These are phyloP conservation scores for Drosophila limbata DNA, from an alignment of 2,888 invertebrate genomes.

Conservation along the genomic window DNA sequence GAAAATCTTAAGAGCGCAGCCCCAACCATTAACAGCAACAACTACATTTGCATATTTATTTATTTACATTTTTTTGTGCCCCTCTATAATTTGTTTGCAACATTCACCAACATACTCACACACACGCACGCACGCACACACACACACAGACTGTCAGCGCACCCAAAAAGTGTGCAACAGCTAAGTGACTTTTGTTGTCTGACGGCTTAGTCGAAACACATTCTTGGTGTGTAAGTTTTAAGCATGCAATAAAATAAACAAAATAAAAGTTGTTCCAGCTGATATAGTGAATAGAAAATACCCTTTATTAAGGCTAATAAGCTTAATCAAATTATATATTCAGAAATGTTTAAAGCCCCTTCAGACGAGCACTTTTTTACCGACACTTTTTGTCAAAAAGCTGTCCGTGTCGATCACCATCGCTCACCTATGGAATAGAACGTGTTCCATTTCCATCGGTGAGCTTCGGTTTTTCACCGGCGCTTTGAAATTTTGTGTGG, in stretches of 20 bases:
- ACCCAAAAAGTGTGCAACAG: slow-evolving; percentile 58
- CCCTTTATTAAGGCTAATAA: slow-evolving; percentile 11
- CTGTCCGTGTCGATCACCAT: no score
- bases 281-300: slow-evolving; percentile 11
- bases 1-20: slow-evolving; percentile 44
- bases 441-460: no score
- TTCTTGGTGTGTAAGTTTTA: slow-evolving; percentile 44
- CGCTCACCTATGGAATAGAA: no score
- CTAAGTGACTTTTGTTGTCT: slow-evolving; percentile 74
- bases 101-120: slow-evolving; percentile 32
- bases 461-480: no score
- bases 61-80: slow-evolving; percentile 53
- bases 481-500: no score
- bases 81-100: slow-evolving; percentile 68
- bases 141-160: background rate
- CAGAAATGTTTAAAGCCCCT: background rate
- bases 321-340: background rate
- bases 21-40: slow-evolving; percentile 70
- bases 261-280: background rate
- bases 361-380: no score
- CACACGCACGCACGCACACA: slow-evolving; percentile 4
- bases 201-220: slow-evolving; percentile 52
- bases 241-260: slow-evolving; percentile 49
- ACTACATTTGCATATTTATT: slow-evolving; percentile 76
- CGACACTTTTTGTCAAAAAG: no score